These are phyloP conservation scores for Lamellibrachia columna DNA, from an alignment of 2,888 invertebrate genomes.

Conservation along the genomic window DNA sequence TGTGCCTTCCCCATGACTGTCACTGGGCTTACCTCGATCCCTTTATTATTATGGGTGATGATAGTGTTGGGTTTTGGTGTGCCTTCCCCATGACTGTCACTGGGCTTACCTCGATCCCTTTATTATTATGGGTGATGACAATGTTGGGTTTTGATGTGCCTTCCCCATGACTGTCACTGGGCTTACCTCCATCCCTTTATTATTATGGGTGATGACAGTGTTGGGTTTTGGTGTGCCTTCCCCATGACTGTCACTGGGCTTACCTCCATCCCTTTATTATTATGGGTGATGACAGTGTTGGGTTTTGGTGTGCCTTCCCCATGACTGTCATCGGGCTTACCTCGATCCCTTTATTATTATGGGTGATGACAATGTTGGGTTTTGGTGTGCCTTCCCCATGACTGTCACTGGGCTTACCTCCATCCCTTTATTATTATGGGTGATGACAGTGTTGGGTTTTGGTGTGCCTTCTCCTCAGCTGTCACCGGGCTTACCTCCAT, in stretches of 20 bases:
- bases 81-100: too few relatives aligned
- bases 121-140: too few relatives aligned
- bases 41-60: too few relatives aligned
- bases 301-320: constrained; percentile 56
- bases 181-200: constrained; percentile 56
- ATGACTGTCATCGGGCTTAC: constrained; percentile 56
- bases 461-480: too few relatives aligned
- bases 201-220: constrained; percentile 53
- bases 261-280: constrained; percentile 53
- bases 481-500: constrained; percentile 41
- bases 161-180: constrained; percentile 55
- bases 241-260: constrained; percentile 54
- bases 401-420: constrained; percentile 55
- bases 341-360: constrained; percentile 54
- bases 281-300: constrained; percentile 54
- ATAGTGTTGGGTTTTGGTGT: too few relatives aligned
- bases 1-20: too few relatives aligned
- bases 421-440: constrained; percentile 54
- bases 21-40: too few relatives aligned
- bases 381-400: constrained; percentile 38
- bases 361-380: constrained; percentile 55
- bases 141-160: constrained; percentile 37
- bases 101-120: too few relatives aligned
- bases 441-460: constrained; percentile 35
- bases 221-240: constrained; percentile 58